Base-by-base conservation (phyloP, 2,888 invertebrate species). In the Archips crataeganus region DNA sequence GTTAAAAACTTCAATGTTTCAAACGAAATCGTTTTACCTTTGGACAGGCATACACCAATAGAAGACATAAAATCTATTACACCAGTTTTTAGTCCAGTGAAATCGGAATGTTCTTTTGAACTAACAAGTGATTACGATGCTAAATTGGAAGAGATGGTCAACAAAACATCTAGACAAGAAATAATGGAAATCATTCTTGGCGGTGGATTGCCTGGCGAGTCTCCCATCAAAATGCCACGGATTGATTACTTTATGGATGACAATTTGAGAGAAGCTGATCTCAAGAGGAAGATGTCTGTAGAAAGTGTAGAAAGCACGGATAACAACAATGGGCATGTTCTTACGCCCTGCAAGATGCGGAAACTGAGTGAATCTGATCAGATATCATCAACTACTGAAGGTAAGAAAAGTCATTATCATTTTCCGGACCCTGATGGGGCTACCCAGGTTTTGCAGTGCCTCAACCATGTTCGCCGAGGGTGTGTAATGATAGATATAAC, bases 161-260 rank as follows among this genome's bases (percentile, higher is more conserved):
- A 90, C 32, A 92, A 89, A 63, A 91, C 94, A 23, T 94, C 94
- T 0, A 81, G 93, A 11, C 90, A 93, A 79, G 88, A 95, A 83
- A 92, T 95, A 3, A 90, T 95, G 93, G 94, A 95, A 71, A 95
- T 95, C 13, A 95, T 95, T 77, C 87, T 95, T 23, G 95, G 95
- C n/a, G 89, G 84, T 45, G 81, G 83, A 13, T 77, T 86, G 66
- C 77, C 75, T 0, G 90, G 90, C 32, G 84, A 85, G 36, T 85
- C 87, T 0, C 82, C 87, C 0, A 87, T 81, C 42, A 87, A 89
- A 77, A 88, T 91, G 86, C 93, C 94, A 2, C 86, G 80, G 11
- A 92, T 93, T 75, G 91, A 92, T 71, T 92, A 92, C 66, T 89
- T 88, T 34, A 87, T 80, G 0, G 93, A 94, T 2, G 87, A 86